Base-by-base conservation (phyloP, 1,140 invertebrate genomes). In the Psix sp. region DNA sequence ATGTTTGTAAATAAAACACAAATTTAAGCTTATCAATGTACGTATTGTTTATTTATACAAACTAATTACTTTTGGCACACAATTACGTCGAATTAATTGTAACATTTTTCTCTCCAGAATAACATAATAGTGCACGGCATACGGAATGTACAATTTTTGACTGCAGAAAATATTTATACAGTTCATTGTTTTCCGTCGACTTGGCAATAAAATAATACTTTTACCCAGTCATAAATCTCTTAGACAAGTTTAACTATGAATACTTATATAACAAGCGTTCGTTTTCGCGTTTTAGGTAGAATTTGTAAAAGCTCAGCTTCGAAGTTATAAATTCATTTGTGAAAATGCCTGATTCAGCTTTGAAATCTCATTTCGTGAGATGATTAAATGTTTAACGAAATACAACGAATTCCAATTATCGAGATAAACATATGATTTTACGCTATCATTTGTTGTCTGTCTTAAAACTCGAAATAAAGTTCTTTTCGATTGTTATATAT, bases 251-350 rank as follows among this genome's bases (percentile, higher is more conserved):
- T 36, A 52, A 59, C 65, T 68, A 59, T 38, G 46, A 29, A 52
- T 59, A 59, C 46, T 68, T 59, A 59, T 68, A 59, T 59, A 68
- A 59, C 65, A 59, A 68, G 54, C 65, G 45, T 68, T 68, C 59
- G 46, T 60, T 68, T 68, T 46, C 35, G 46, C 48, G 45, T 60
- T 68, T 46, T 46, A 45, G 16, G 18, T 60, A 36, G 54, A 68
- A 68, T 68, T 68, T 68, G 65, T 68, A 60, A 60, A 7, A 68
- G 48, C n/a, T 13, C 10, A 36, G 11, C 54, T 52, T 17, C 39
- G 35, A 33, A 46, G 40, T 68, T 68, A 51, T 51, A 52, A 67
- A 67, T 67, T 56, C 52, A 13, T 46, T 36, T 13, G 17, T 21
- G n/a, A 45, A 52, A 68, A 54, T 40, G 52, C 65, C 48, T 60